Percentiles rank a stretch among this genome's conserved stretches.
Evolutionary conservation across 2,797 vertebrate species (phyloP).

Genomic region (Enteromius afrohamiltoni): DNA sequence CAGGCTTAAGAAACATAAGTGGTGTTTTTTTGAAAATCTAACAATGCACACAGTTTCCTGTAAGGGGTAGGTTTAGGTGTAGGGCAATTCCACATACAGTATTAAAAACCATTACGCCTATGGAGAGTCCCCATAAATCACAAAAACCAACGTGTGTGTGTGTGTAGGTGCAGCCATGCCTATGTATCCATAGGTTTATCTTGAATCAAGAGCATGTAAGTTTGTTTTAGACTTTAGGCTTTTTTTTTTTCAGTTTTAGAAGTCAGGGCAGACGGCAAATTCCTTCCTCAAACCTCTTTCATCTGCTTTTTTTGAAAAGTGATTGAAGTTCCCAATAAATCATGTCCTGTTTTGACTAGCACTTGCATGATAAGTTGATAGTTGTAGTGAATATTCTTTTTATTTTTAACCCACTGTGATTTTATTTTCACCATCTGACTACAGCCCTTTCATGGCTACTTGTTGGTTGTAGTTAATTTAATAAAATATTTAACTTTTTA

Average conservation of each 20-base stretch:
- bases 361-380: neutral
- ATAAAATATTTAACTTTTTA: no score
- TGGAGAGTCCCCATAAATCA: no score
- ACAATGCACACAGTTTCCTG: no score
- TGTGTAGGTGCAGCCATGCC: neutral
- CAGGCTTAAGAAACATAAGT: no score
- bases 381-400: neutral
- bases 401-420: neutral
- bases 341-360: slow-evolving; percentile 34
- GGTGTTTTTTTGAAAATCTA: no score
- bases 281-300: slow-evolving; percentile 69
- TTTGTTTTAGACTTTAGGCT: neutral
- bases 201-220: neutral
- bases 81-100: no score
- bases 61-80: no score
- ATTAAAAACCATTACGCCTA: no score
- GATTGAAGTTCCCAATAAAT: slow-evolving; percentile 74
- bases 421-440: neutral
- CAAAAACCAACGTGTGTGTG: neutral
- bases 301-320: slow-evolving; percentile 63
- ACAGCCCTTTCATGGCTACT: no score
- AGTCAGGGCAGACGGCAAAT: slow-evolving; percentile 58
- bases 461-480: no score
- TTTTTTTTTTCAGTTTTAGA: slow-evolving; percentile 40
- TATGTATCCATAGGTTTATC: neutral